phyloP scores from a whole-genome alignment of 2,113 vertebrate genomes.

The Rousettus leschenaultii region DNA sequence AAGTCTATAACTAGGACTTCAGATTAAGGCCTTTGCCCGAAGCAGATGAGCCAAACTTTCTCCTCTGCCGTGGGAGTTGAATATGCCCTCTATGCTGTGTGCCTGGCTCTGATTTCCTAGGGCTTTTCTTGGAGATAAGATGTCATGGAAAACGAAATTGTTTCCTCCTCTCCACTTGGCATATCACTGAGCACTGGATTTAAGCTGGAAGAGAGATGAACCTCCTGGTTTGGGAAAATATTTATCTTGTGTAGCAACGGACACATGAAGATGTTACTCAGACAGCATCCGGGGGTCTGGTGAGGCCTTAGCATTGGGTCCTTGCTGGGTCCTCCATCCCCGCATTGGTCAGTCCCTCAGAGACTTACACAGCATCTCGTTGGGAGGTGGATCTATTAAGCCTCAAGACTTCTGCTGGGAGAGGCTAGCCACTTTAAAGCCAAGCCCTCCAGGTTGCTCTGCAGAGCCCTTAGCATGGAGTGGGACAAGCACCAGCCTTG shows the following conservation, averaged over 20 bases:
- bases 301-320: background rate
- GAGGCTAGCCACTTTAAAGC: background rate
- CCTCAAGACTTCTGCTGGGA: background rate
- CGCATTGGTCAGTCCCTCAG: no score
- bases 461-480: background rate
- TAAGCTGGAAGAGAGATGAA: background rate
- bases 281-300: background rate
- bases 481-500: background rate
- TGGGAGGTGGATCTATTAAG: background rate
- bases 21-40: background rate
- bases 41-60: background rate
- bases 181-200: background rate
- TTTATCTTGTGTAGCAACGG: conserved; percentile 1
- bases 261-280: background rate
- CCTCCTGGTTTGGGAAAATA: background rate
- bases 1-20: background rate
- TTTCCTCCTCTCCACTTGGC: background rate
- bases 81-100: background rate
- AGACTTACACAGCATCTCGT: background rate
- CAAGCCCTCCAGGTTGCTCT: rapidly evolving
- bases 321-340: rapidly evolving
- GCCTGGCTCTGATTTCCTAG: background rate
- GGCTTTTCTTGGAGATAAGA: conserved; percentile 22
- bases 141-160: background rate
- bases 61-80: background rate